Base-by-base conservation (phyloP, 1,140 invertebrate genomes). In the Drosophila azteca region DNA sequence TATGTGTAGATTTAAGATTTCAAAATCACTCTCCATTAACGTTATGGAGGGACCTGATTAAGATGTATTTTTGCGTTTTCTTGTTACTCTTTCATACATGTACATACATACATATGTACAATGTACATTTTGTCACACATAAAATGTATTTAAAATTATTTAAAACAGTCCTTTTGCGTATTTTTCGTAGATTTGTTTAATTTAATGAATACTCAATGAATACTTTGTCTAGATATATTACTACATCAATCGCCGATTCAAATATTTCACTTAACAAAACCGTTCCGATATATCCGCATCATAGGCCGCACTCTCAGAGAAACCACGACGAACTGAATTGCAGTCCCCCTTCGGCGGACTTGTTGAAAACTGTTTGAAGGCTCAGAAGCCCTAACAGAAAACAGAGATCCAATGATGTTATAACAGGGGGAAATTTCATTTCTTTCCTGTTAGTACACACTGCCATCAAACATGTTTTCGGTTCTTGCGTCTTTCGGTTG, bases 311-410 rank as follows among this genome's bases (percentile, higher is more conserved):
- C 43, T n/a, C 53, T 74, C 51, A 44, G 53, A 74, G 71, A 74
- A 74, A 74, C 60, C 61, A 29, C 71, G 70, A 65, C 29, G 39
- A 74, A 74, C 70, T 74, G 48, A 74, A 65, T 45, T 43, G 24
- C 35, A 53, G 43, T 46, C 69, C 41, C 52, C 13, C 29, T 20
- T 58, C 67, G 61, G 44, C 26, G 31, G 17, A 8, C 17, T 46
- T 71, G 66, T 65, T 51, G 51, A 39, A 15, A 7, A 7, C 6
- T 31, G 20, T 57, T 52, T 24, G n/a, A 31, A 35, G 4, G 6
- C 31, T 26, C 15, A 6, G n/a, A 4, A 13, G 8, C 41, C 5
- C n/a, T n/a, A n/a, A n/a, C n/a, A n/a, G n/a, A n/a, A 1, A 66
- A 41, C 50, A 69, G 62, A 31, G 31, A 11, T 46, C 49, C n/a